Evolutionary conservation across 2,113 vertebrate genomes (phyloP), one percentile per base, ranked within the genome.

Genomic region (Oncorhynchus keta): DNA sequence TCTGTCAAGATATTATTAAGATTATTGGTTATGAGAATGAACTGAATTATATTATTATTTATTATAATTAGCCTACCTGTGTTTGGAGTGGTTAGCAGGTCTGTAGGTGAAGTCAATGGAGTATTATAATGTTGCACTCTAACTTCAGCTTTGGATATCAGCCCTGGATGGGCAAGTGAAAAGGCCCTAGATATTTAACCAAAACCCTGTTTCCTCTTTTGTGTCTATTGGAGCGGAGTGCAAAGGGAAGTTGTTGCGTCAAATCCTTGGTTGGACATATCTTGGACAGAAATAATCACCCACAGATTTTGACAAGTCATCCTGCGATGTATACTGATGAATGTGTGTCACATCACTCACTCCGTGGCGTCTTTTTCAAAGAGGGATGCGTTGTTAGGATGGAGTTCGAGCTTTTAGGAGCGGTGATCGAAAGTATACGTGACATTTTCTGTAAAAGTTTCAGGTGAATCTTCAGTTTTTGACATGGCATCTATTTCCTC

Each of bases 181-280:
- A 89, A 83, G 79, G 24, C 61, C 81, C 80, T 71, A 81, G 22
- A 88, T 91, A 35, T 90, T 93, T 93, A 93, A 91, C 79, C 83
- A 76, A 76, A 73, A 64, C 61, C 68, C 11, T 32, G 73, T 92
- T 94, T 93, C 93, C 93, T 93, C 93, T 93, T 94, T 92, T 6
- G n/a, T 61, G 22, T 55, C 59, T 28, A 20, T 78, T 55, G 62
- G 86, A 84, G 85, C 72, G 32, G 91, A 76, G 90, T 81, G 93
- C 92, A 94, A 83, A 85, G 70, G 79, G 85, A 90, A 91, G 88
- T 84, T 48, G 76, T 74, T 76, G 14, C 68, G 57, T 86, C 76
- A 90, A 32, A 68, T 67, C 76, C 49, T 73, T 72, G 35, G 18
- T 73, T 70, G 24, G 14, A 12, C 45, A 79, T 74, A 13, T 11